Percentiles rank a stretch among this genome's conserved stretches.
Evolutionary conservation across 2,888 invertebrate species (phyloP).

Genomic region (Andrena haemorrhoa): DNA sequence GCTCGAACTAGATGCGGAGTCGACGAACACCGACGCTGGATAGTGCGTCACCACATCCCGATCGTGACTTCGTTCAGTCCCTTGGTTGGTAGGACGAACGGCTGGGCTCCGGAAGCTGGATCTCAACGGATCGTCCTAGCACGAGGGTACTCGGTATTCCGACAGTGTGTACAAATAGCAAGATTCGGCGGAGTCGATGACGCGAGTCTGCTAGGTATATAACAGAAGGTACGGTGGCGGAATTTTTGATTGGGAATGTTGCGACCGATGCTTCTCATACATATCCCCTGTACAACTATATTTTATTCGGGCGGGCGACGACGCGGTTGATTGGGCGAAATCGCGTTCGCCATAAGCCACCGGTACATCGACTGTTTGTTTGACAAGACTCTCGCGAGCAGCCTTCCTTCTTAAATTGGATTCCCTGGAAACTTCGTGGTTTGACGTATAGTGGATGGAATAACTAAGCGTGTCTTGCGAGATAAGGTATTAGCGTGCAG

Average conservation of each 20-base stretch:
- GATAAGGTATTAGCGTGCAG: not conserved
- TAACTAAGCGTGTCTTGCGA: not conserved
- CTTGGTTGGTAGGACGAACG: not conserved
- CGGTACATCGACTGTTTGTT: constrained; percentile 6
- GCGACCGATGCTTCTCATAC: not conserved
- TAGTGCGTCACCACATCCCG: constrained; percentile 73
- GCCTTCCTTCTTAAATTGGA: constrained; percentile 10
- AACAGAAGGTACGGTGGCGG: constrained; percentile 5
- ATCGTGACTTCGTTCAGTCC: constrained; percentile 8
- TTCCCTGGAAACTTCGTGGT: constrained; percentile 20
- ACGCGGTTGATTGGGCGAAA: constrained; percentile 13
- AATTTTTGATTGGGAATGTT: constrained; percentile 31
- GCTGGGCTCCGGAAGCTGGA: not conserved
- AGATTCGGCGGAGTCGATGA: constrained; percentile 31
- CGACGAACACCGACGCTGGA: constrained; percentile 64
- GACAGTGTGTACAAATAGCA: constrained; percentile 24
- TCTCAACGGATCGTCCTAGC: constrained; percentile 43
- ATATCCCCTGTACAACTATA: constrained; percentile 12
- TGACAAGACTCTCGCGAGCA: not conserved
- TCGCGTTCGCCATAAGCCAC: not conserved
- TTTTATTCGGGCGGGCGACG: not conserved
- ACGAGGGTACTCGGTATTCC: constrained; percentile 39
- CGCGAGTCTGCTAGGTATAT: constrained; percentile 13
- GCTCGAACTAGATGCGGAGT: constrained; percentile 74
- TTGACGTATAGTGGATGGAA: not conserved